phyloP scores from a whole-genome alignment of 2,797 vertebrate species.

The Eremophila alpestris region DNA sequence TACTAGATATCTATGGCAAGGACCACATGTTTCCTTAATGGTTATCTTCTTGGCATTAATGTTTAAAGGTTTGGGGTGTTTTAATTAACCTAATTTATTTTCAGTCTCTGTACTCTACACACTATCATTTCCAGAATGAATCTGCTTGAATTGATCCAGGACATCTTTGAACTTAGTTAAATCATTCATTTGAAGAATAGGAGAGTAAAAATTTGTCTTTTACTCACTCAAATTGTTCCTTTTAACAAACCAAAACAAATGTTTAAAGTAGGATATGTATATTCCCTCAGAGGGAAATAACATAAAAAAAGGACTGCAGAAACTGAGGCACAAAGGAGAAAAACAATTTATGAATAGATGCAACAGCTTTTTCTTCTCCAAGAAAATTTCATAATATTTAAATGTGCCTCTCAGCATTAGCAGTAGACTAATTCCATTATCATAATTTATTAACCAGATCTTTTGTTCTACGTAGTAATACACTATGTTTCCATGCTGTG shows the following conservation, averaged over 20 bases:
- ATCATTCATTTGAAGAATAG: neutral
- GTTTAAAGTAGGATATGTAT: slow-evolving; percentile 27
- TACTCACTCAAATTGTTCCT: neutral
- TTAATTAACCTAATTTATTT: neutral
- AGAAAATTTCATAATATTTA: slow-evolving; percentile 73
- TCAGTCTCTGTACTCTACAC: neutral
- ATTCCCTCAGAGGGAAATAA: slow-evolving; percentile 25
- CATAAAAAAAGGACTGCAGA: slow-evolving; percentile 9
- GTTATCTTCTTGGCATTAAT: neutral
- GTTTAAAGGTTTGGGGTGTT: neutral
- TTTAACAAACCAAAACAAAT: slow-evolving; percentile 54
- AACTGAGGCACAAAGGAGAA: slow-evolving; percentile 38
- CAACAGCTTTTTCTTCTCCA: slow-evolving; percentile 49
- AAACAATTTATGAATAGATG: slow-evolving; percentile 56
- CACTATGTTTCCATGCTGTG: slow-evolving; percentile 76
- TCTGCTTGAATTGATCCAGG: neutral
- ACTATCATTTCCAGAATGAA: neutral
- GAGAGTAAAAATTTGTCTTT: neutral
- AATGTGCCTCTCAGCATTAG: slow-evolving; percentile 71
- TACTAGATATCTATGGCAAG: neutral
- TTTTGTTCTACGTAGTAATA: slow-evolving; percentile 80
- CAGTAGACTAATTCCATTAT: slow-evolving; percentile 75
- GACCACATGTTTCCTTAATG: neutral
- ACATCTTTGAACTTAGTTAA: neutral
- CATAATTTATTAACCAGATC: slow-evolving; percentile 83